Evolutionary conservation across 2,888 invertebrate genomes (phyloP).

Genomic region (Drosophila recens): DNA sequence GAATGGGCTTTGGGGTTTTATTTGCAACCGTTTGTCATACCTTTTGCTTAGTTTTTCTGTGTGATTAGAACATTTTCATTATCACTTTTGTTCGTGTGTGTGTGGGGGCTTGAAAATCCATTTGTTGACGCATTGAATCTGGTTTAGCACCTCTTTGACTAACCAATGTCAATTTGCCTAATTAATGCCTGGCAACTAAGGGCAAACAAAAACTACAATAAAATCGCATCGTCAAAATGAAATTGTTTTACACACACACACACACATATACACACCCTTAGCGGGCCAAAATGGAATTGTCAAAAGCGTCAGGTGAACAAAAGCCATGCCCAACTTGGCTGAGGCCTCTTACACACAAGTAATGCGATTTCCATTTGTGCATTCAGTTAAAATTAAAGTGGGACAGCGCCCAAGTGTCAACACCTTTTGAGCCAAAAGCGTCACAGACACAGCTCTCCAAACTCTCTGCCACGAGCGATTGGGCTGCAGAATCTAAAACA

Average conservation of each 20-base stretch:
- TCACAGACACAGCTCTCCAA: slow-evolving; percentile 10
- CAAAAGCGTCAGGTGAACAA: slow-evolving; percentile 4
- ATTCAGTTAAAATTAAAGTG: slow-evolving; percentile 71
- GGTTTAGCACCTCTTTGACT: slow-evolving; percentile 22
- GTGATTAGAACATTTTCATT: slow-evolving; percentile 27
- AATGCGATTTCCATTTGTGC: slow-evolving; percentile 68
- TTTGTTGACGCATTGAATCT: slow-evolving; percentile 29
- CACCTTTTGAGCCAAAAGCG: slow-evolving; percentile 62
- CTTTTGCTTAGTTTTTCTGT: slow-evolving; percentile 1
- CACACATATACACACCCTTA: background rate
- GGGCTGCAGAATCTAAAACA: slow-evolving; percentile 62
- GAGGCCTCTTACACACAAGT: slow-evolving; percentile 22
- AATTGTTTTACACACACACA: slow-evolving; percentile 31
- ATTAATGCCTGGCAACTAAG: slow-evolving; percentile 44
- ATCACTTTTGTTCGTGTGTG: slow-evolving; percentile 12
- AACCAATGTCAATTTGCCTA: slow-evolving; percentile 54
- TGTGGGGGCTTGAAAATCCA: slow-evolving; percentile 9
- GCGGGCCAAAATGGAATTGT: slow-evolving; percentile 6
- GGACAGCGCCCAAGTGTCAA: slow-evolving; percentile 73
- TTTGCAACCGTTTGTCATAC: background rate
- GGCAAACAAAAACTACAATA: slow-evolving; percentile 31
- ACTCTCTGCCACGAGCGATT: slow-evolving; percentile 45
- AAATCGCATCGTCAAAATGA: slow-evolving; percentile 33
- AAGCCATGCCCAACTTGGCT: background rate
- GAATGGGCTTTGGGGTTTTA: background rate